These are phyloP conservation scores for Dendrolimus pini DNA, from an alignment of 2,888 invertebrate genomes.

Conservation along the genomic window DNA sequence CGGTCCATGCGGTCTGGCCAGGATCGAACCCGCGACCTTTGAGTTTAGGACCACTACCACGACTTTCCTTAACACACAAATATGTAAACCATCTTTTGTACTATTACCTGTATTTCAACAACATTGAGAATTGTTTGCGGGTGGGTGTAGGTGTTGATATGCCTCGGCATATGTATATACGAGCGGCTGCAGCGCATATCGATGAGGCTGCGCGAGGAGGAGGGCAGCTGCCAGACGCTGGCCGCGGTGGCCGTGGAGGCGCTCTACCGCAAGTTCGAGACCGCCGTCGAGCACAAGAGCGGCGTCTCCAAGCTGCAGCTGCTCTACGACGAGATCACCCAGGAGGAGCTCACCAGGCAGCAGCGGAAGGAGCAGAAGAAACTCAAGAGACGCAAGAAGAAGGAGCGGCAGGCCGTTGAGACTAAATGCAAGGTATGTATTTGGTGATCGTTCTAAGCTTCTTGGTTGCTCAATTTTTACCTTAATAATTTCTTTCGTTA, in stretches of 20 bases:
- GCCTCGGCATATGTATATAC: slow-evolving; percentile 94
- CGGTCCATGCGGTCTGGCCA: no score
- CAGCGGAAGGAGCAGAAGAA: slow-evolving; percentile 92
- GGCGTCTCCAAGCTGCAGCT: slow-evolving; percentile 93
- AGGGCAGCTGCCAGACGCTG: slow-evolving; percentile 95
- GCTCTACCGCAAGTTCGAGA: slow-evolving; percentile 91
- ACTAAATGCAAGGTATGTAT: slow-evolving; percentile 55
- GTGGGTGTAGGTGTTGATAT: slow-evolving; percentile 89
- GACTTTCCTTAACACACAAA: no score
- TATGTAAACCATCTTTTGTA: no score
- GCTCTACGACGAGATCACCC: slow-evolving; percentile 90
- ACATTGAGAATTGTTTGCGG: no score
- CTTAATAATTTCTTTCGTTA: not conserved
- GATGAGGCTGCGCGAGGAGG: slow-evolving; percentile 91
- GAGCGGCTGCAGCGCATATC: slow-evolving; percentile 92
- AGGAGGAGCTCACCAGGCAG: slow-evolving; percentile 90
- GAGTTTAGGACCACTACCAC: no score
- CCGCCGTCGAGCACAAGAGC: slow-evolving; percentile 91
- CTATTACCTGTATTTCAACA: no score
- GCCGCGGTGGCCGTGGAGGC: slow-evolving; percentile 93
- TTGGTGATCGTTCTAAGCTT: not conserved
- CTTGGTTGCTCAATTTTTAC: not conserved
- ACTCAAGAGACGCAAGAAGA: slow-evolving; percentile 85
- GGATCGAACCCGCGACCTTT: no score
- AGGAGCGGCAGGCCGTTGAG: slow-evolving; percentile 67